These are phyloP conservation scores for Cheilosia variabilis DNA, from an alignment of 2,888 invertebrate genomes.

Conservation along the genomic window DNA sequence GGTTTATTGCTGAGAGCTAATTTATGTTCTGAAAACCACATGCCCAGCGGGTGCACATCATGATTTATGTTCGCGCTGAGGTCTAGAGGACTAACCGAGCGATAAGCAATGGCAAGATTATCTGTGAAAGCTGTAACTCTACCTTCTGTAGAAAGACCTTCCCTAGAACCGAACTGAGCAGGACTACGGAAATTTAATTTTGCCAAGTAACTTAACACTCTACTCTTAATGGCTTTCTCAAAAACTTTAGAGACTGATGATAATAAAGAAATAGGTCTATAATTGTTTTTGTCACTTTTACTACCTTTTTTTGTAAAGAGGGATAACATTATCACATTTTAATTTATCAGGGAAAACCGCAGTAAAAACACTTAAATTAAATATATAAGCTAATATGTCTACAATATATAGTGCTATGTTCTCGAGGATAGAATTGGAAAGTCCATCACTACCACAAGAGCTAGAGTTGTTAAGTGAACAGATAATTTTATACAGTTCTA, in stretches of 20 bases:
- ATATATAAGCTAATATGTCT: slow-evolving; percentile 14
- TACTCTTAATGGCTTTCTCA: slow-evolving; percentile 18
- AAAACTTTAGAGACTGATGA: slow-evolving; percentile 8
- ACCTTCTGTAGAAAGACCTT: too few relatives aligned
- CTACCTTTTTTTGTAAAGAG: slow-evolving; percentile 23
- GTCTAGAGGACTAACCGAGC: too few relatives aligned
- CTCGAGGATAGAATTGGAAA: neutral
- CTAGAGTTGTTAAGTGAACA: neutral
- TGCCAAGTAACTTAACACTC: neutral
- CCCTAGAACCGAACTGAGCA: too few relatives aligned
- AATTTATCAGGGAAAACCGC: slow-evolving; percentile 16
- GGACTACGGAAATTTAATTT: too few relatives aligned
- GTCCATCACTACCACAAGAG: neutral
- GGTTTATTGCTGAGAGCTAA: too few relatives aligned
- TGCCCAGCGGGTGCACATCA: too few relatives aligned
- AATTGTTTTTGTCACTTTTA: slow-evolving; percentile 14
- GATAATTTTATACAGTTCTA: slow-evolving; percentile 10
- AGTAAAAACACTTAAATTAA: neutral
- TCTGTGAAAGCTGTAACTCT: too few relatives aligned
- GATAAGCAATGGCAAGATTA: too few relatives aligned
- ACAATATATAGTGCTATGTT: slow-evolving; percentile 3
- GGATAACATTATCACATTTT: slow-evolving; percentile 17
- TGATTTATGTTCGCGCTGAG: too few relatives aligned
- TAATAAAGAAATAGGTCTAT: neutral
- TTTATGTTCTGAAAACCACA: too few relatives aligned